Evolutionary conservation across 2,888 invertebrate genomes (phyloP), one percentile per base, ranked within the genome.

Genomic region (Archips xylosteana): DNA sequence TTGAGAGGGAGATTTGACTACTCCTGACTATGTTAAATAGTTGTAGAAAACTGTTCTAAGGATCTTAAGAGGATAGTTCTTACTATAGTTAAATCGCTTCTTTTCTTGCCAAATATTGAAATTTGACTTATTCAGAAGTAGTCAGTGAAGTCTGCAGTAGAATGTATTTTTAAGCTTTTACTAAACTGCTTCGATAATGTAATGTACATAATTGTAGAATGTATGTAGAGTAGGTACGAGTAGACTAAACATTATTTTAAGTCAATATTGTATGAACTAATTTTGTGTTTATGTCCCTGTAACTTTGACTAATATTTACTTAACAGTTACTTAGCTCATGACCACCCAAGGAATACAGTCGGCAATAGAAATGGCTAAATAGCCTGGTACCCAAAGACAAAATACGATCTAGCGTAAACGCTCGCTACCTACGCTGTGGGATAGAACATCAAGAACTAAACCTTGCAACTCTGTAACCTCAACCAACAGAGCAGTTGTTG

Each of bases 261-360:
- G 74, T 59, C 0, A 62, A 75, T 60, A 45, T 54, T 74, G 49
- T 62, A 70, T 62, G 15, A 57, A 66, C 74, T 74, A 70, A 74
- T 70, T 73, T 51, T 67, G 32, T 23, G 54, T 23, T 54, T 54
- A 62, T 66, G 70, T 70, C 71, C 62, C n/a, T 45, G 59, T 70
- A 70, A 74, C 70, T 57, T 23, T 61, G 69, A 74, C 70, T 74
- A 70, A 74, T 73, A 42, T 67, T 66, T 73, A 42, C 62, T 66
- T 66, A 66, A 72, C 67, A 71, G 65, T 39, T 54, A 65, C 39
- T 69, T 74, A 61, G 69, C 66, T 54, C 54, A 9, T 2, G 3
- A 45, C 10, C 12, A 51, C 51, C 15, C 15, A 15, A 8, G 8
- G 8, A 51, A 2, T 15, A 9, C 54, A 54, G 6, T 9, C 54